These are phyloP conservation scores for Nematostella vectensis DNA, from an alignment of 92 coral and sea anemone genomes.

Conservation along the genomic window DNA sequence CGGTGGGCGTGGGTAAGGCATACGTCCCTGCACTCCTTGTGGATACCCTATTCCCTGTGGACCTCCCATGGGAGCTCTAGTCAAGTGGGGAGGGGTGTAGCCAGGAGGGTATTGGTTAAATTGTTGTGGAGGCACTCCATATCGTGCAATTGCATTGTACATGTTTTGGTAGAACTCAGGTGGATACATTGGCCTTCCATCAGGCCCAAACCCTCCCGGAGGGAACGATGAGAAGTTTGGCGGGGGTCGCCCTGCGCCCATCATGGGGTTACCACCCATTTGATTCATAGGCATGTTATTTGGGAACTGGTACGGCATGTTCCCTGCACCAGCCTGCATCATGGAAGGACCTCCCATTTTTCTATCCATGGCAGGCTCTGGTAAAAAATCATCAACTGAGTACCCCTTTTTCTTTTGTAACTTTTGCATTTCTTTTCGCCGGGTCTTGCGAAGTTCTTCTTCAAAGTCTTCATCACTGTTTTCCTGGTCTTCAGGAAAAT, in stretches of 20 bases:
- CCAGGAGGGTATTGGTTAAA: conserved; percentile 42
- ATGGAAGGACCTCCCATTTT: conserved; percentile 17
- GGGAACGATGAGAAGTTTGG: conserved; percentile 50
- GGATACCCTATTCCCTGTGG: conserved; percentile 50
- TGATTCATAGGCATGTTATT: conserved; percentile 48
- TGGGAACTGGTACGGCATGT: conserved; percentile 27
- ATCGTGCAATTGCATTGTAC: conserved; percentile 58
- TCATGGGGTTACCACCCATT: conserved; percentile 24
- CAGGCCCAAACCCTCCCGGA: conserved; percentile 69
- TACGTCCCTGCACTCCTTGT: conserved; percentile 48
- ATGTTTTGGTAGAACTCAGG: conserved; percentile 84
- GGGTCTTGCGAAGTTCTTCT: conserved; percentile 77
- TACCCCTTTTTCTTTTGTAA: conserved; percentile 28
- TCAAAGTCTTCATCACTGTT: conserved; percentile 97
- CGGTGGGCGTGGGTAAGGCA: conserved; percentile 55
- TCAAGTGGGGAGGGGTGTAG: conserved; percentile 37
- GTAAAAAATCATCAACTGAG: conserved; percentile 29
- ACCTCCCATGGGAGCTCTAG: conserved; percentile 43
- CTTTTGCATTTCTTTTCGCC: conserved; percentile 58
- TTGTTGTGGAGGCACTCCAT: conserved; percentile 54
- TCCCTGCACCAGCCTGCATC: conserved; percentile 13
- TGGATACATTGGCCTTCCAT: conserved; percentile 74
- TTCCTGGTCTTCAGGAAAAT: conserved; percentile 94
- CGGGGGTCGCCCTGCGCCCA: conserved; percentile 15
- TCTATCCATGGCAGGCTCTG: not conserved